Evolutionary conservation across 2,888 invertebrate species (phyloP), one percentile per base, ranked within the genome.

Genomic region (Microctonus aethiopoides): DNA sequence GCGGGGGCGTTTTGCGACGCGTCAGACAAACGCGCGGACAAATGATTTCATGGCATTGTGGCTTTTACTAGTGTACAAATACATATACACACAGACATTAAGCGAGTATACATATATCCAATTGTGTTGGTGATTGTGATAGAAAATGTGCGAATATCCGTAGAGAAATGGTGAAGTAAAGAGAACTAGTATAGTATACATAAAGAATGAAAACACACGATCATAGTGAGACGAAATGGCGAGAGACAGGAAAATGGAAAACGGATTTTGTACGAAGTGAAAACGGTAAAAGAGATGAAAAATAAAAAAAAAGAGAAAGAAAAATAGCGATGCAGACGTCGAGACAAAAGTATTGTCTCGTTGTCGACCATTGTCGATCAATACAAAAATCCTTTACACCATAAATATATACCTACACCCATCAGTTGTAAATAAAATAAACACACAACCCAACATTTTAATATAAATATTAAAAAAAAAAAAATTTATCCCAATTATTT

Each of bases 31-130:
- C 73, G 70, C 74, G 76, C 76, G 73, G 79, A 80, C 79, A 80
- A 80, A 80, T 80, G 79, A 80, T 80, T 80, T 79, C 77, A 80
- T 79, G 78, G 75, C 76, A 75, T 74, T 75, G 75, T 72, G 76
- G 76, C 72, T 75, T 73, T 70, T 66, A 62, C 70, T 77, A 77
- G 76, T 77, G 76, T 77, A 76, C 75, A 76, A 71, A 76, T 75
- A 76, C 71, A 26, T 73, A 74, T 57, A 59, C 71, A 70, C 71
- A 70, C 5, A n/a, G 29, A 62, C n/a, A 62, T 24, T 36, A 54
- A 59, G 67, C 63, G 26, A 34, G 22, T 22, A 24, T 51, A 10
- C 16, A 20, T 46, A 20, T 46, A 46, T 46, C n/a, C 16, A 10
- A 22, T 10, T 32, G 34, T 34, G 32, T 59, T 24, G 41, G 62